Base-by-base conservation (phyloP, 2,797 vertebrate genomes). In the Phrynocephalus vlangalii region DNA sequence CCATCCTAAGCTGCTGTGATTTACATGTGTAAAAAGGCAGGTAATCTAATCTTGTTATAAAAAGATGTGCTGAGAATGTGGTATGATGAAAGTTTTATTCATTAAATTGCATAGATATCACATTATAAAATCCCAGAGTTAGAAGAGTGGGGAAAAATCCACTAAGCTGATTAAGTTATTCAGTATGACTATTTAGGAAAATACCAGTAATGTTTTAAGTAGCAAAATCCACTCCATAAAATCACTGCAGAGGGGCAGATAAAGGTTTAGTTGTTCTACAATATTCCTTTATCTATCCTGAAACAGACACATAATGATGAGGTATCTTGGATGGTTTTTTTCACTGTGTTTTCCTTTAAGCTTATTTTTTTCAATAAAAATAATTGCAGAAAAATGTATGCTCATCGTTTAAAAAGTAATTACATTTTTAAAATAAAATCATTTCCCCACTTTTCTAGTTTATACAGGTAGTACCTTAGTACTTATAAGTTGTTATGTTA, bases 111-210 rank as follows among this genome's bases (percentile, higher is more conserved):
- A 82, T 63, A 82, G 66, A 90, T 89, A 87, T 75, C 78, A 87
- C 87, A 84, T 86, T 88, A 88, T 88, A 91, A 82, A 84, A 90
- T 88, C 91, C 86, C 80, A 88, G 87, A 83, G 70, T 71, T 82
- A 86, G 63, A 85, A 66, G 24, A 52, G 88, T 77, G 79, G 87
- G 83, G 70, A 86, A 73, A 82, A 76, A 60, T 60, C 28, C 68
- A 52, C 66, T 90, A 85, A 87, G 66, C 82, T 81, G 90, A 91
- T 92, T 92, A 92, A 85, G 75, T 80, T 11, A 44, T 79, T 72
- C 82, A 67, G 60, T 84, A 75, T 90, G 70, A 68, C 63, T 87
- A 85, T 85, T 79, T 82, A 11, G 3, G 48, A 26, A 88, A 88
- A 75, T 79, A 44, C 38, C 33, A 30, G 56, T 75, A 73, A 67